Conservation (phyloP, 2,113 vertebrate species). For the Scatophagus argus region DNA sequence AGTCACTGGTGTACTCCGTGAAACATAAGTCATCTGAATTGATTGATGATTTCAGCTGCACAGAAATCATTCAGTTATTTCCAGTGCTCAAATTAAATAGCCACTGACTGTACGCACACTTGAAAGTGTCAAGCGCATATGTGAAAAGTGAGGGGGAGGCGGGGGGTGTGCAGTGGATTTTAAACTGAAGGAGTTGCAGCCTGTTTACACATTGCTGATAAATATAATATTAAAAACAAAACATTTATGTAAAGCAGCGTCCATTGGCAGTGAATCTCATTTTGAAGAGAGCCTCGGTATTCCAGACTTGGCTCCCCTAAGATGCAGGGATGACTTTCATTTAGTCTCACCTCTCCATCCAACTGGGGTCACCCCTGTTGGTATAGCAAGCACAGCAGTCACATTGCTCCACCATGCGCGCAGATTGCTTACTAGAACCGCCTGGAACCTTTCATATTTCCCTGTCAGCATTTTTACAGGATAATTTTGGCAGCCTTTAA, state of each 20-base stretch:
- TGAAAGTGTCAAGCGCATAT: neutral
- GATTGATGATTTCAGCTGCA: constrained; percentile 14
- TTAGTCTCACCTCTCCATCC: constrained; percentile 79
- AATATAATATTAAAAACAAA: constrained; percentile 53
- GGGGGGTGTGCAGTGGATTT: constrained; percentile 11
- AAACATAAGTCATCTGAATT: constrained; percentile 14
- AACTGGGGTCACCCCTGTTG: constrained; percentile 82
- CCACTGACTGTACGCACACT: neutral
- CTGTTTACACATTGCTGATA: constrained; percentile 51
- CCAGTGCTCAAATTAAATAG: neutral
- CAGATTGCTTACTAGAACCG: constrained; percentile 85
- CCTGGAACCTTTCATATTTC: constrained; percentile 84
- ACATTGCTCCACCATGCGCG: constrained; percentile 81
- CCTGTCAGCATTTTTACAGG: constrained; percentile 83
- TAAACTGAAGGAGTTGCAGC: constrained; percentile 16
- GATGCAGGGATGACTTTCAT: constrained; percentile 81
- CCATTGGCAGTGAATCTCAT: constrained; percentile 55
- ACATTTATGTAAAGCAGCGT: constrained; percentile 59
- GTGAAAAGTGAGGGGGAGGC: neutral
- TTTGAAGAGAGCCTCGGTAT: constrained; percentile 50
- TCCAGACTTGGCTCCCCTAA: constrained; percentile 69
- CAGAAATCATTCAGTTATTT: constrained; percentile 12
- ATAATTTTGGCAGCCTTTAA: constrained; percentile 85
- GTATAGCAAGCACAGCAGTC: constrained; percentile 84
- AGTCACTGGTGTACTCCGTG: neutral